Percentiles rank a stretch among this genome's conserved stretches.
These are phyloP conservation scores for Ictalurus furcatus DNA, from an alignment of 2,113 vertebrate genomes.

Conservation along the genomic window DNA sequence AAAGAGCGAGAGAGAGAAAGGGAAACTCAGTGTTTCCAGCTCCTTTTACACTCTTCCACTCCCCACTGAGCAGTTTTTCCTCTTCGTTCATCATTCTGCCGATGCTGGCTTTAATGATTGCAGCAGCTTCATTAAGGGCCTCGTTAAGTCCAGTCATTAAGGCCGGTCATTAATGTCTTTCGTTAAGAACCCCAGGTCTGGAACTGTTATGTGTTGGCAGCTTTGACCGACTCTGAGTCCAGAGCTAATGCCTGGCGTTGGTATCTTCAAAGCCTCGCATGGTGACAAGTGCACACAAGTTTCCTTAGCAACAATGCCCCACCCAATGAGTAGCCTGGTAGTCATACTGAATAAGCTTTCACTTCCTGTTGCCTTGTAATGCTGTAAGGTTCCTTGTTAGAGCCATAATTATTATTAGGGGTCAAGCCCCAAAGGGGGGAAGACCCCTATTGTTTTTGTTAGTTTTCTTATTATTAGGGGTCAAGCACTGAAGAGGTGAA, in stretches of 20 bases:
- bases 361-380: conserved; percentile 34
- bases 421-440: too few relatives aligned
- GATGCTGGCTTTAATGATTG: conserved; percentile 71
- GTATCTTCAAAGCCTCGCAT: conserved; percentile 2
- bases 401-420: too few relatives aligned
- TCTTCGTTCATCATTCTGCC: conserved; percentile 66
- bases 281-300: conserved; percentile 13
- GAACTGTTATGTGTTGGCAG: conserved; percentile 63
- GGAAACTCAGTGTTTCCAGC: conserved; percentile 45
- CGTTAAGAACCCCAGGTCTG: conserved; percentile 62
- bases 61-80: conserved; percentile 49
- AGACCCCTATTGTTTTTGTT: too few relatives aligned
- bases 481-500: too few relatives aligned
- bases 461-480: too few relatives aligned
- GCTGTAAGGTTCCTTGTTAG: background rate
- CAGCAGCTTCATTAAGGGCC: conserved; percentile 75
- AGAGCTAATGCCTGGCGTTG: conserved; percentile 26
- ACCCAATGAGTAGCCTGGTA: conserved; percentile 7
- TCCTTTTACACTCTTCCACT: conserved; percentile 54
- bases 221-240: conserved; percentile 59
- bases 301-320: conserved; percentile 18
- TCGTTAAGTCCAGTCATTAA: conserved; percentile 75
- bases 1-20: conserved; percentile 24
- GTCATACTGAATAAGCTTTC: background rate
- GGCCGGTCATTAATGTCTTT: conserved; percentile 72